Base-by-base conservation (phyloP, 2,113 vertebrate genomes). In the Dascyllus trimaculatus region DNA sequence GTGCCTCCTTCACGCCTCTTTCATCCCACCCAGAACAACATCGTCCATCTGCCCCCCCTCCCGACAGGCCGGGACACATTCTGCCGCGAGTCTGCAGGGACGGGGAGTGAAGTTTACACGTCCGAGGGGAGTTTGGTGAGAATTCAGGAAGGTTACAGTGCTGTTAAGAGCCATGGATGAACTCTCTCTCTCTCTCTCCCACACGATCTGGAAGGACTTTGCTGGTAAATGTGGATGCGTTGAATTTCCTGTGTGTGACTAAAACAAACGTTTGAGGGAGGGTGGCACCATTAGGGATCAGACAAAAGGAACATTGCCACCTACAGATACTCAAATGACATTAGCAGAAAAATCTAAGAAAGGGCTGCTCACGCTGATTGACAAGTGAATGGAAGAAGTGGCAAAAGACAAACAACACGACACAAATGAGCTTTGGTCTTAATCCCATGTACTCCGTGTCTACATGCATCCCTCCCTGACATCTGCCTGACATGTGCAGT, bases 1-100 rank as follows among this genome's bases (percentile, higher is more conserved):
- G 78, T 46, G 64, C 82, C 88, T 71, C 84, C 80, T 92, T 88
- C 87, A 92, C 86, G 85, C 85, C 82, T 89, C 91, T 91, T 85
- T 82, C 79, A 85, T 72, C 83, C 81, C 84, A 48, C 85, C 71
- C 88, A 80, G 67, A 85, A 88, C 79, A 87, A 87, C 70, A 75
- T 86, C 54, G 66, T 86, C 91, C 91, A 86, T 92, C 92, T 88
- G 85, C 75, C 78, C 81, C 80, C 5, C 75, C 78, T 79, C 80
- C 5, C 1, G 18, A 86, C 67, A 81, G 73, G 46, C 52, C 21
- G 17, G 40, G 76, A 75, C 62, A 8, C 48, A 53, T 24, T 25
- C 67, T 54, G 22, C 57, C 82, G 71, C 17, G 4, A 24, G 25
- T 26, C 45, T 35, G 32, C 32, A 10, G 32, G 51, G 38, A 80